These are phyloP conservation scores for Lepisosteus oculatus DNA, from an alignment of 2,113 vertebrate species.

Conservation along the genomic window DNA sequence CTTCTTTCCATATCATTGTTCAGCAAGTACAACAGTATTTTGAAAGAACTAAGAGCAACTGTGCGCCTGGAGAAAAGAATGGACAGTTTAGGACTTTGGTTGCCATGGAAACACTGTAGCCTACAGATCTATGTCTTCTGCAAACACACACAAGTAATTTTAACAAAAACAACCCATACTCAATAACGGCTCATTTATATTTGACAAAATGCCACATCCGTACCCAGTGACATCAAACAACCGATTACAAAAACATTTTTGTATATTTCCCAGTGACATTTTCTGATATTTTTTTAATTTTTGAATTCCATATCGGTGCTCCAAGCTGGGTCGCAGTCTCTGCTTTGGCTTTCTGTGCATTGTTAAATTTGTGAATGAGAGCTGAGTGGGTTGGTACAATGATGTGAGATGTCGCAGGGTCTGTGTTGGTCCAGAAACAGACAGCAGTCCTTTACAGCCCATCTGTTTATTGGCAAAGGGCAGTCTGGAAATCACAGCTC, in stretches of 20 bases:
- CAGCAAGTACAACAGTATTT: slow-evolving; percentile 38
- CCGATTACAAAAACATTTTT: slow-evolving; percentile 76
- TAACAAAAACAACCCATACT: slow-evolving; percentile 40
- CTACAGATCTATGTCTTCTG: slow-evolving; percentile 59
- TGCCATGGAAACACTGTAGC: slow-evolving; percentile 54
- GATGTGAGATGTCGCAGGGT: slow-evolving; percentile 64
- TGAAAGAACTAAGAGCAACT: slow-evolving; percentile 51
- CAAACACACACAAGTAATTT: slow-evolving; percentile 40
- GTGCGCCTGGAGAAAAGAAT: slow-evolving; percentile 45
- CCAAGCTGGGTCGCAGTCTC: slow-evolving; percentile 58
- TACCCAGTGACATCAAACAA: slow-evolving; percentile 72
- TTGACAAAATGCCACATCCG: slow-evolving; percentile 75
- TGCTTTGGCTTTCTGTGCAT: slow-evolving; percentile 56
- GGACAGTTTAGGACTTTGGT: slow-evolving; percentile 54
- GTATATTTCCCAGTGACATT: slow-evolving; percentile 58
- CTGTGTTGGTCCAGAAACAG: slow-evolving; percentile 70
- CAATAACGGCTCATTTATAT: slow-evolving; percentile 76
- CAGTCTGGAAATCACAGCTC: slow-evolving; percentile 65
- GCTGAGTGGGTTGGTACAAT: slow-evolving; percentile 64
- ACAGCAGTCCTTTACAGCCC: slow-evolving; percentile 72
- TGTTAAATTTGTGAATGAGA: slow-evolving; percentile 74
- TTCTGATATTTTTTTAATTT: slow-evolving; percentile 49
- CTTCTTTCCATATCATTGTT: slow-evolving; percentile 31
- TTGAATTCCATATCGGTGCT: slow-evolving; percentile 63
- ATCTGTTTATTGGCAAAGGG: slow-evolving; percentile 64